Base-by-base conservation (phyloP, 1,140 invertebrate genomes). In the Apis laboriosa region DNA sequence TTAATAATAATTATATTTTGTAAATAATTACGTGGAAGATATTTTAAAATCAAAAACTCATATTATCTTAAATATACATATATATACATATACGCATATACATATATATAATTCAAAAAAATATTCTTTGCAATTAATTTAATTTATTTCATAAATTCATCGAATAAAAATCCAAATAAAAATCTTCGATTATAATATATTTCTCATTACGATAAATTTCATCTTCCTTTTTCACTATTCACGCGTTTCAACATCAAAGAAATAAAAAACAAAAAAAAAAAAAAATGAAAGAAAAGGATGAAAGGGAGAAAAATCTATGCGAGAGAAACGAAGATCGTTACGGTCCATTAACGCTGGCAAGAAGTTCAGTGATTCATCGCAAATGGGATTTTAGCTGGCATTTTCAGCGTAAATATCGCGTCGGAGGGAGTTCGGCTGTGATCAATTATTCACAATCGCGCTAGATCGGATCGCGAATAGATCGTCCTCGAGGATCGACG, bases 401-500 rank as follows among this genome's bases (percentile, higher is more conserved):
- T 71, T 71, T 71, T 61, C 56, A 53, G 56, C 11, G 43, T 21
- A 71, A 72, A 72, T 61, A 61, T 70, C 21, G 21, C 13, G 76
- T 43, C 53, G 21, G 17, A 17, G 34, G 4, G n/a, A 58, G 68
- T 56, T 15, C 34, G 9, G 24, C 28, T 49, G 28, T 19, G 21
- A 58, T 78, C 55, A 68, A 78, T 78, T 78, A 78, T 78, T 63
- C 49, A 13, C 60, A 43, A 76, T 64, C 49, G 34, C n/a, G 19
- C n/a, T 9, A 13, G 19, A 12, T 15, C 3, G n/a, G 19, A 49
- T 60, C 28, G 19, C 17, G 34, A 8, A 43, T 24, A 11, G 21
- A 0, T 19, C 17, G 3, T 4, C 3, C 1, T 9, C 8, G 60
- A 11, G 28, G 43, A 53, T 53, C 43, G 4, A 24, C n/a, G 43